Percentiles rank a stretch among this genome's conserved stretches.
Conservation (phyloP, 2,797 vertebrate genomes). For the Nannoperca obscura region DNA sequence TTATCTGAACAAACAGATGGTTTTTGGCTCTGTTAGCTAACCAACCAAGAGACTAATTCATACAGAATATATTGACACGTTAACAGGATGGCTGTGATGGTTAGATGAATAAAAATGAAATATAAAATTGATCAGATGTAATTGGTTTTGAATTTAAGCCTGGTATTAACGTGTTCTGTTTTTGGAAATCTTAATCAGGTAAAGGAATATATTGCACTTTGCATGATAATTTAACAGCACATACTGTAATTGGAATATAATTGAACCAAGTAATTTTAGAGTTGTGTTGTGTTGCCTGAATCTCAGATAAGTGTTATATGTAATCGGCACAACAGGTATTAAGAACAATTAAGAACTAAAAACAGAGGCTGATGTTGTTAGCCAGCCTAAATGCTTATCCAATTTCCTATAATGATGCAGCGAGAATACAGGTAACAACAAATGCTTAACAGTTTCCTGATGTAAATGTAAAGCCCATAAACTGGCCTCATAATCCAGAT, state of each 20-base stretch:
- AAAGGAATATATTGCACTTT: not conserved
- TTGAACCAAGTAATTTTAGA: no score
- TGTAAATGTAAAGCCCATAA: not conserved
- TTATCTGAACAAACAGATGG: not conserved
- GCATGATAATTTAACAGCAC: not conserved
- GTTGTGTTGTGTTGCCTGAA: no score
- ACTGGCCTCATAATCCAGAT: not conserved
- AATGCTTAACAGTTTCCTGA: not conserved
- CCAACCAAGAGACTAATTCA: not conserved
- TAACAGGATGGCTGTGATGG: not conserved
- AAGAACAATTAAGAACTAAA: not conserved
- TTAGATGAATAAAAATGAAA: not conserved
- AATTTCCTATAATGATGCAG: not conserved
- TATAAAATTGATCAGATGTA: not conserved
- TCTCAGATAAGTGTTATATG: not conserved
- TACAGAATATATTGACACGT: not conserved
- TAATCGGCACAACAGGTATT: not conserved
- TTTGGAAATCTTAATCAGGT: not conserved
- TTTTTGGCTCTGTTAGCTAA: not conserved
- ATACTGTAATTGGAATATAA: not conserved
- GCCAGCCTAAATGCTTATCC: not conserved
- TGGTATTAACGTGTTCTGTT: not conserved
- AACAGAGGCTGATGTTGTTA: not conserved
- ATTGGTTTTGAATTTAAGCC: not conserved
- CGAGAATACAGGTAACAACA: not conserved